phyloP scores from a whole-genome alignment of 2,113 vertebrate species.

The Ahaetulla prasina region DNA sequence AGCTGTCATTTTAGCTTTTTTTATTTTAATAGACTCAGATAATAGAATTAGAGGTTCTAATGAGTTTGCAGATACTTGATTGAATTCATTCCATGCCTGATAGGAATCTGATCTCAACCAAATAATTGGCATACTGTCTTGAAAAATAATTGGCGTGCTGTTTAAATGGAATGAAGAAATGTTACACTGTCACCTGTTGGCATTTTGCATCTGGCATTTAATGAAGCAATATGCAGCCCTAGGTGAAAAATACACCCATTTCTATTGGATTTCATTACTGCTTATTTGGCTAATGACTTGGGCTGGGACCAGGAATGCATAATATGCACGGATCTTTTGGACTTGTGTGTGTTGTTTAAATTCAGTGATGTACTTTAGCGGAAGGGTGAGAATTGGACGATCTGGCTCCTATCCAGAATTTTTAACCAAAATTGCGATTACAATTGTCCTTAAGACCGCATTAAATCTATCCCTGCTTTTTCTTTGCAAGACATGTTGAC shows the following conservation, averaged over 20 bases:
- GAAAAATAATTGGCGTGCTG: slow-evolving; percentile 24
- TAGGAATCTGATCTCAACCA: slow-evolving; percentile 23
- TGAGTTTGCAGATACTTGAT: not conserved
- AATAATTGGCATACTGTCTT: not conserved
- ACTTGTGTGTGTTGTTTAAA: not conserved
- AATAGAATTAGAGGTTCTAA: not conserved
- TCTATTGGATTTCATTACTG: slow-evolving; percentile 40
- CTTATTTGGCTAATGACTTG: slow-evolving; percentile 31
- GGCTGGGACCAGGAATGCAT: not conserved
- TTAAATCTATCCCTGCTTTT: slow-evolving; percentile 15
- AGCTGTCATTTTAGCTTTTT: not conserved
- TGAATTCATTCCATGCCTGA: slow-evolving; percentile 3
- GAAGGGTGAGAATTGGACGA: slow-evolving; percentile 41
- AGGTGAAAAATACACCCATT: not conserved
- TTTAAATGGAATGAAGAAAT: not conserved
- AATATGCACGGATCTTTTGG: not conserved
- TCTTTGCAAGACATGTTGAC: slow-evolving; percentile 34
- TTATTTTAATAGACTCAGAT: not conserved
- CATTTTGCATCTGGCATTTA: slow-evolving; percentile 30
- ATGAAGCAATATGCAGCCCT: slow-evolving; percentile 38
- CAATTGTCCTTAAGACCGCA: slow-evolving; percentile 29
- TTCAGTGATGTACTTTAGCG: slow-evolving; percentile 12
- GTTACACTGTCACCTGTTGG: not conserved
- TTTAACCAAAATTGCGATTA: slow-evolving; percentile 40
- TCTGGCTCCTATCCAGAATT: slow-evolving; percentile 48